phyloP scores from a whole-genome alignment of 2,113 vertebrate genomes.

The Pontoporia blainvillei region DNA sequence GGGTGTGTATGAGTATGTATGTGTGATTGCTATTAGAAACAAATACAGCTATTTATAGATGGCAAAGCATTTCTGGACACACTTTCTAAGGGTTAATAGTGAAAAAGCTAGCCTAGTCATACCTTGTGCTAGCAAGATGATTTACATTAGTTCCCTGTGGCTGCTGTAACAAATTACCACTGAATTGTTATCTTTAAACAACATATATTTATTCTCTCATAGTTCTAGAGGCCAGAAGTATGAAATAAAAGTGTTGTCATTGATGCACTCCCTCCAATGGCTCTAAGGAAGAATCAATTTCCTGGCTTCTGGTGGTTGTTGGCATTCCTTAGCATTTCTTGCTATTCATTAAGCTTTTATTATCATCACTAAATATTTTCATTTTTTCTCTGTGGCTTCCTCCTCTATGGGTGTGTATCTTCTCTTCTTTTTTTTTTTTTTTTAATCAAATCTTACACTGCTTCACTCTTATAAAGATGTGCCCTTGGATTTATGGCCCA shows the following conservation, averaged over 20 bases:
- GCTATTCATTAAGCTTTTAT: not conserved
- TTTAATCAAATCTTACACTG: not conserved
- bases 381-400: not conserved
- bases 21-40: not conserved
- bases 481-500: not conserved
- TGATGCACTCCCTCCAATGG: not conserved
- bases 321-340: not conserved
- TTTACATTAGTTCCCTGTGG: not conserved
- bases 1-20: not conserved
- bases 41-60: not conserved
- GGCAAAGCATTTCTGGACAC: not conserved
- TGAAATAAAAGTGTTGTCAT: not conserved
- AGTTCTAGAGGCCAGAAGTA: not conserved
- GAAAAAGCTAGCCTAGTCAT: not conserved
- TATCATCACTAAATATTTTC: not conserved
- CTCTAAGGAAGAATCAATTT: not conserved
- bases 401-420: not conserved
- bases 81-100: not conserved
- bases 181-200: not conserved
- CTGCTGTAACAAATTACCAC: not conserved
- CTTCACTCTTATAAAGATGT: not conserved
- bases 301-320: not conserved
- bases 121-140: not conserved
- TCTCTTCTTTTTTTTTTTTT: not conserved
- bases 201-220: not conserved